These are phyloP conservation scores for Kryphioiulus occultus DNA, from an alignment of 2,888 invertebrate species.

Conservation along the genomic window DNA sequence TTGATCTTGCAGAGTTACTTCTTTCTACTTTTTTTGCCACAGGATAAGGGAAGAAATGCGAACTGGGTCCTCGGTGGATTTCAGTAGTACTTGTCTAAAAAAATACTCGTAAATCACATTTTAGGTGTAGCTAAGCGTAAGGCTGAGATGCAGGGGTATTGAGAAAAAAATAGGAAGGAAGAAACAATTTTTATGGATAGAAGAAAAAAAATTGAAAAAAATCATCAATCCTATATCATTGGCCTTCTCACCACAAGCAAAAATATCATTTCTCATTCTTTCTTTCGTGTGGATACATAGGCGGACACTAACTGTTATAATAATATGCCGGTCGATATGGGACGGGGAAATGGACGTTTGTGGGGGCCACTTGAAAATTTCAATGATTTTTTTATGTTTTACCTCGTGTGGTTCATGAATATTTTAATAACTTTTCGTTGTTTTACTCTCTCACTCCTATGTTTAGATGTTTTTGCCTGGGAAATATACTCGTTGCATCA, in stretches of 20 bases:
- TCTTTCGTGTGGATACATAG: neutral
- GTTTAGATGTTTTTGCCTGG: neutral
- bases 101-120: slow-evolving; percentile 26
- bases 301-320: neutral
- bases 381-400: neutral
- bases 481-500: neutral
- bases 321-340: neutral
- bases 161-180: slow-evolving; percentile 31
- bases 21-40: neutral
- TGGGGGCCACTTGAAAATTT: neutral
- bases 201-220: slow-evolving; percentile 1
- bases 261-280: neutral
- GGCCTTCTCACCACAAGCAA: neutral
- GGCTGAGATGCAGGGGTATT: neutral
- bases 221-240: neutral
- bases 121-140: slow-evolving; percentile 35
- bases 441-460: neutral
- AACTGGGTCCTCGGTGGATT: neutral
- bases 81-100: neutral
- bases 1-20: neutral
- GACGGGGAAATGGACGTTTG: neutral
- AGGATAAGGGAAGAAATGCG: slow-evolving; percentile 21
- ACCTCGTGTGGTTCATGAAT: neutral
- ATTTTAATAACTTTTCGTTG: neutral
- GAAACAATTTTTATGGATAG: slow-evolving; percentile 20